Base-by-base conservation (phyloP, 1,140 invertebrate genomes). In the Heliconius nattereri region DNA sequence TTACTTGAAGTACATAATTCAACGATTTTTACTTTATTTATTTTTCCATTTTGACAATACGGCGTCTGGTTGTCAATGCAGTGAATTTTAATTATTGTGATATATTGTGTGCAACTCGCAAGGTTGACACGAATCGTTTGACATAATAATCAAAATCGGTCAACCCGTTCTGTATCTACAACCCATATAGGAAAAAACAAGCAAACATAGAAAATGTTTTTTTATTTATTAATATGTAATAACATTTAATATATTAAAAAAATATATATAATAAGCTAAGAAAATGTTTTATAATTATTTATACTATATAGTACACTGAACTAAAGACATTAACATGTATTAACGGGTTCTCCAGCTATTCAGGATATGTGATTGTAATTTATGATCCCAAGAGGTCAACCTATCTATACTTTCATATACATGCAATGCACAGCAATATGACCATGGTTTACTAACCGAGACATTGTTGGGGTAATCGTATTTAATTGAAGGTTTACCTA, bases 321-420 rank as follows among this genome's bases (percentile, higher is more conserved):
- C 57, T 60, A 60, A 26, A 60, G 23, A 60, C 3, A 60, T 45
- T 16, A 35, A 60, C 57, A 60, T 60, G 11, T 9, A 60, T 26
- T 54, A 60, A 23, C 57, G 57, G n/a, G 57, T 60, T 60, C 57
- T 5, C 57, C 57, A 60, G 23, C 57, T 13, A 60, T 11, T 7
- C n/a, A 23, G 8, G 54, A n/a, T 8, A n/a, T 23, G 54, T 60
- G 54, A 60, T 60, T 23, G n/a, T 60, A 60, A 60, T 60, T 60
- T 60, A 60, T 60, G 54, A 60, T 60, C 54, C 54, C 54, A 60
- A 60, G 54, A 23, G n/a, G 54, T 60, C n/a, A 60, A 60, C 54
- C n/a, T 60, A n/a, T 60, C n/a, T 60, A 60, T 60, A 60, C 20
- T 60, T 26, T 60, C 54, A 60, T 60, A 23, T 26, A 60, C 54